Evolutionary conservation across 1,140 invertebrate species (phyloP), one percentile per base, ranked within the genome.

Genomic region (Lasaia peninsularis): DNA sequence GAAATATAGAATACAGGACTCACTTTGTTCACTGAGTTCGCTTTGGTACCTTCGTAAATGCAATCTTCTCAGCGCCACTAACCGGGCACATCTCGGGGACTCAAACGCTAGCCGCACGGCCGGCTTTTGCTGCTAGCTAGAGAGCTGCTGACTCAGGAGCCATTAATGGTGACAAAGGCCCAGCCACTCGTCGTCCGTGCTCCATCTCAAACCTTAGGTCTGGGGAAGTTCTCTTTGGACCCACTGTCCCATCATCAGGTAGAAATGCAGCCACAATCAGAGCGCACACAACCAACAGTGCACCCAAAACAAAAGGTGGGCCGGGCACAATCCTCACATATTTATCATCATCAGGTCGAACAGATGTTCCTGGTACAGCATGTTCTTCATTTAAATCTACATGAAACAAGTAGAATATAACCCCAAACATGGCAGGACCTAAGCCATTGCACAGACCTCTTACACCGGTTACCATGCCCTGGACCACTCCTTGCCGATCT

Each of bases 291-390:
- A 99, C 98, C 79, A 99, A 92, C 75, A 99, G 91, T 52, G 98
- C 97, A 56, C 98, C 99, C 90, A 99, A 98, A 28, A 99, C 96
- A 91, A 99, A 99, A n/a, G 98, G 98, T 49, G 98, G 98, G n/a
- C 98, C 98, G 48, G 98, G 98, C 68, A 99, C 94, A 69, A 99
- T 88, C 88, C 95, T 91, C 32, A 85, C 81, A 56, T 91, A 86
- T 21, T 75, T 76, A 48, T 86, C 81, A 16, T 75, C 69, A 20
- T 75, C 70, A 7, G 77, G 71, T n/a, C 66, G 63, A 18, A 72
- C 71, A 9, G 80, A 63, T 57, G 75, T 55, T 16, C 79, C 82
- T 1, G 82, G 54, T 57, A 73, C 62, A 50, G 80, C 73, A 78
- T 90, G 81, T 78, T 92, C 93, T 56, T 95, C 94, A 86, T 97